phyloP scores from a whole-genome alignment of 2,113 vertebrate genomes.

The Alligator sinensis region DNA sequence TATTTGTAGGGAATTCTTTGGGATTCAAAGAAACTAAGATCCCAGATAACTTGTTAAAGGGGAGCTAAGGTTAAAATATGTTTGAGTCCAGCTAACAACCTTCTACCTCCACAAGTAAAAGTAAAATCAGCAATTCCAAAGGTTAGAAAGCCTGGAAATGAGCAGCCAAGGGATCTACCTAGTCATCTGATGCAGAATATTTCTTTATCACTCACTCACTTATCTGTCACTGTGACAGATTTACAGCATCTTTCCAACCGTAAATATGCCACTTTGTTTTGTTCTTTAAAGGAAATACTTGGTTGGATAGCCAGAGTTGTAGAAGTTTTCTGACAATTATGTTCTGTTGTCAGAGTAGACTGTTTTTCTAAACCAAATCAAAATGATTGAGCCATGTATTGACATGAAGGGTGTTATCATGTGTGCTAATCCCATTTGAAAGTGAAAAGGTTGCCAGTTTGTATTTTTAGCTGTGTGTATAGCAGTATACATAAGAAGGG shows the following conservation, averaged over 20 bases:
- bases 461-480: not conserved
- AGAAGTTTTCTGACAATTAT: not conserved
- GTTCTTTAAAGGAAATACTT: too few relatives aligned
- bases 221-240: accelerated
- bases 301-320: accelerated
- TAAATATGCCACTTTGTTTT: not conserved
- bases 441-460: not conserved
- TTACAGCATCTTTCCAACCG: not conserved
- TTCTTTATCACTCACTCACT: not conserved
- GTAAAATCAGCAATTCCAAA: not conserved
- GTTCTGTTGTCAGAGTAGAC: not conserved
- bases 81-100: not conserved
- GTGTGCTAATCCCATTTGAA: not conserved
- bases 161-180: not conserved
- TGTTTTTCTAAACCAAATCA: not conserved
- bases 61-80: not conserved
- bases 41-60: slow-evolving; percentile 2
- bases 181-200: accelerated
- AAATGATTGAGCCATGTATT: not conserved
- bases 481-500: not conserved
- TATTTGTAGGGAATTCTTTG: accelerated
- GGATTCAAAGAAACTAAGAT: slow-evolving; percentile 11
- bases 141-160: accelerated
- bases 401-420: not conserved
- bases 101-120: not conserved